These are phyloP conservation scores for Leucozona laternaria DNA, from an alignment of 2,888 invertebrate genomes.

Conservation along the genomic window DNA sequence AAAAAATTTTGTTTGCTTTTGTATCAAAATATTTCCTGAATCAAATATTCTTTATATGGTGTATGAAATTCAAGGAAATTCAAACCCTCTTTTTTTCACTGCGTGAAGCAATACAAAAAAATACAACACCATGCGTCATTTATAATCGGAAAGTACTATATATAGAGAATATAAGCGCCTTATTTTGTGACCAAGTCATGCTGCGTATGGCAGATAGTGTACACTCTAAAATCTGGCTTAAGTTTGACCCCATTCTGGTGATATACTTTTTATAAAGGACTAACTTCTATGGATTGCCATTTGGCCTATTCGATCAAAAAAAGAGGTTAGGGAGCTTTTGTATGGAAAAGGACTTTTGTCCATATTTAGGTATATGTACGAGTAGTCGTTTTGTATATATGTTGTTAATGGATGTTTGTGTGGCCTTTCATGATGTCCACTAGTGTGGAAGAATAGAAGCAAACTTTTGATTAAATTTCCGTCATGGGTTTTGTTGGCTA, in stretches of 20 bases:
- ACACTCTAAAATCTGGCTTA: conserved; percentile 50
- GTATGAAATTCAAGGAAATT: conserved; percentile 44
- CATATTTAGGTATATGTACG: conserved; percentile 11
- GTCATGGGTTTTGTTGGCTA: conserved; percentile 64
- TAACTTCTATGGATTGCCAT: conserved; percentile 25
- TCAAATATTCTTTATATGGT: conserved; percentile 63
- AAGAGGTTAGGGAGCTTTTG: conserved; percentile 9
- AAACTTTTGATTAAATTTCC: conserved; percentile 71
- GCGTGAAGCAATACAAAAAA: neutral
- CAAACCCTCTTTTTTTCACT: conserved; percentile 5
- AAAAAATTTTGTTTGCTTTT: neutral
- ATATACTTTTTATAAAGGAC: conserved; percentile 21
- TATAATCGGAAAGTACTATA: neutral
- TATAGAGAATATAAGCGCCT: conserved; percentile 55
- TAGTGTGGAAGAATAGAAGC: conserved; percentile 59
- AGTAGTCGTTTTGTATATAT: too few relatives aligned
- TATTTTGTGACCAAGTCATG: conserved; percentile 62
- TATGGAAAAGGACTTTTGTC: conserved; percentile 39
- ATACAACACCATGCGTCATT: conserved; percentile 60
- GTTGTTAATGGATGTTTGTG: conserved; percentile 51
- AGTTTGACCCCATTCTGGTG: conserved; percentile 31
- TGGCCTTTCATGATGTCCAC: conserved; percentile 57
- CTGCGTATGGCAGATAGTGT: conserved; percentile 69
- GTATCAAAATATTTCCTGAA: conserved; percentile 56
- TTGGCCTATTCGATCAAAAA: conserved; percentile 38